Base-by-base conservation (phyloP, 2,797 vertebrate genomes). In the Hippoglossus hippoglossus region DNA sequence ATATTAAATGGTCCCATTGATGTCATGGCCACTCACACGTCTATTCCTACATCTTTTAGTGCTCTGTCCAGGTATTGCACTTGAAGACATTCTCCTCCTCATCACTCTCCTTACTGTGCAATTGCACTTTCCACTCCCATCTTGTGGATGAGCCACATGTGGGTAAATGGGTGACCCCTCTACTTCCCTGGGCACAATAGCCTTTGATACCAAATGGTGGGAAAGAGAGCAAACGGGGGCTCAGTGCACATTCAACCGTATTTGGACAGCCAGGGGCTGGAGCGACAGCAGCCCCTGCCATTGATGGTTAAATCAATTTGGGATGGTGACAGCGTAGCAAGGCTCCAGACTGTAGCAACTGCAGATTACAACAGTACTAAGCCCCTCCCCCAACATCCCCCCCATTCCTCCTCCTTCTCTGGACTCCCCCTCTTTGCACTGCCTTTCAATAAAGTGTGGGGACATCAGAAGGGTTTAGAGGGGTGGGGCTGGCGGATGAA, bases 241-340 rank as follows among this genome's bases (percentile, higher is more conserved):
- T 95, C 94, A 92, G 93, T 95, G 94, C 94, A 94, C 94, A 95
- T 96, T 96, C 95, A 95, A 94, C 82, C 89, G 90, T 92, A 93
- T 94, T 94, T 93, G 93, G 93, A 94, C 94, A 94, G 94, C 93
- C 93, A 13, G 89, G 94, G 94, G 93, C 92, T 90, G 83, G 93
- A 94, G 90, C 92, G 85, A 91, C 92, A 92, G 91, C 92, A 90
- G 91, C 92, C 67, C 57, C 92, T 91, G 94, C 94, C 95, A 96
- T 96, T 96, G 96, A 97, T 93, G 94, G 94, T 96, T 96, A 96
- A 97, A 97, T 96, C 96, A 96, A 96, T 97, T 97, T 89, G 96
- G 94, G 94, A 96, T 88, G 95, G 96, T 96, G 96, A 97, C 95
- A 95, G 95, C 94, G 90, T 95, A 94, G 94, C 94, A 95, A 90